phyloP scores from a whole-genome alignment of 2,888 invertebrate species.

The Norana najaformis region DNA sequence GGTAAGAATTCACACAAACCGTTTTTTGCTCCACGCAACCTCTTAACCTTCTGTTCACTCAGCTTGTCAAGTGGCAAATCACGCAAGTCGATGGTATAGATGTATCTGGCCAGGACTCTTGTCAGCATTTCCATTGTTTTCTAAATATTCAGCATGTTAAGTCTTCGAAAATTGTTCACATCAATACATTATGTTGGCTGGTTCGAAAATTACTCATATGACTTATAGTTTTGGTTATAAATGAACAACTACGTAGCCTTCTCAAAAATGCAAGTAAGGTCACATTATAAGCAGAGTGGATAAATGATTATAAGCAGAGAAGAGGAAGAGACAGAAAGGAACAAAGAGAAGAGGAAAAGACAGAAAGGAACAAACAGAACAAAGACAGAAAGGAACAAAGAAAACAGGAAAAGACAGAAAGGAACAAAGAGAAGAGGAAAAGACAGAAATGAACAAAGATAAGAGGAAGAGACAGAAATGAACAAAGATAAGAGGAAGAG shows the following conservation, averaged over 20 bases:
- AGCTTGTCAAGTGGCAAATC: conserved; percentile 81
- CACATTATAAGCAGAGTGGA: neutral
- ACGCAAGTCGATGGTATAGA: conserved; percentile 88
- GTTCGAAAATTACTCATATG: neutral
- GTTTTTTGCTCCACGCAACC: conserved; percentile 28
- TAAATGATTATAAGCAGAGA: neutral
- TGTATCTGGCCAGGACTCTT: conserved; percentile 88
- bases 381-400: neutral
- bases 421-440: neutral
- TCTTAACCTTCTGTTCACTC: conserved; percentile 75
- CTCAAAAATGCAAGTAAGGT: neutral
- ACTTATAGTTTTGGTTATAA: neutral
- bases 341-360: too few species aligned
- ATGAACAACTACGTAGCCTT: neutral
- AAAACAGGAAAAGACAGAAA: too few species aligned
- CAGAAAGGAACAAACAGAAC: neutral
- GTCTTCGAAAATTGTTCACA: neutral
- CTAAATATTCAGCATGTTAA: conserved; percentile 46
- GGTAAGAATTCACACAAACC: conserved; percentile 3
- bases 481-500: too few species aligned
- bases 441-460: too few species aligned
- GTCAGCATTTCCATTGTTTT: conserved; percentile 85
- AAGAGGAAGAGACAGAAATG: too few species aligned
- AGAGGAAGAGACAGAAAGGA: too few species aligned
- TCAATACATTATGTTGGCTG: neutral